Conservation (phyloP, 2,113 vertebrate species). For the Poeciliopsis retropinna region DNA sequence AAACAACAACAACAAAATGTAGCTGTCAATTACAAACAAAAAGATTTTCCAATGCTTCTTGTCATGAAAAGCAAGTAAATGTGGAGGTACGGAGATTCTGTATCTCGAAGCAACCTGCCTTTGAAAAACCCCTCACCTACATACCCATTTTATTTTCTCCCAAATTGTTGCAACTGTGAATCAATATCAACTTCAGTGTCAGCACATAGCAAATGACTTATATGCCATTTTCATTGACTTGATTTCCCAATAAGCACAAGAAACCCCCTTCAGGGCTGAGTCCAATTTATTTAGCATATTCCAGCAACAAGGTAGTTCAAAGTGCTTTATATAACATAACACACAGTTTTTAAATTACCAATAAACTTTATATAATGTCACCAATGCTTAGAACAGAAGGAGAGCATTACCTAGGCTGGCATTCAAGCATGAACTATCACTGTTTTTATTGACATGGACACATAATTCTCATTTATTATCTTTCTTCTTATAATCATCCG, state of each 20-base stretch:
- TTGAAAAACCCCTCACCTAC: background rate
- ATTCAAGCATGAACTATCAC: background rate
- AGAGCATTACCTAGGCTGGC: background rate
- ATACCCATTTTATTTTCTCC: background rate
- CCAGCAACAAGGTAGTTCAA: no score
- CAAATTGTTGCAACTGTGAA: background rate
- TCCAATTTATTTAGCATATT: no score
- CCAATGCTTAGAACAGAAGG: background rate
- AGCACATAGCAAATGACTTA: background rate
- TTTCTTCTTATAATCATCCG: conserved; percentile 12
- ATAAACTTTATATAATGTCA: background rate
- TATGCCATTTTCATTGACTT: background rate
- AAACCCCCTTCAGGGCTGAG: background rate
- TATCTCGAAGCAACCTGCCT: background rate
- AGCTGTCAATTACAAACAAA: background rate
- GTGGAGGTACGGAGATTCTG: background rate
- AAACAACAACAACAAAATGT: background rate
- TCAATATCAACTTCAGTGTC: background rate
- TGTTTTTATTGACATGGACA: conserved; percentile 28
- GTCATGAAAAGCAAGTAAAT: background rate
- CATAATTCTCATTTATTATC: conserved; percentile 2
- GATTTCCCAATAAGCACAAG: background rate
- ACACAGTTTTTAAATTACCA: no score
- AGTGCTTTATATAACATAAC: no score
- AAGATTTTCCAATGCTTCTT: background rate